phyloP scores from a whole-genome alignment of 2,888 invertebrate species.

The Netelia melanura region DNA sequence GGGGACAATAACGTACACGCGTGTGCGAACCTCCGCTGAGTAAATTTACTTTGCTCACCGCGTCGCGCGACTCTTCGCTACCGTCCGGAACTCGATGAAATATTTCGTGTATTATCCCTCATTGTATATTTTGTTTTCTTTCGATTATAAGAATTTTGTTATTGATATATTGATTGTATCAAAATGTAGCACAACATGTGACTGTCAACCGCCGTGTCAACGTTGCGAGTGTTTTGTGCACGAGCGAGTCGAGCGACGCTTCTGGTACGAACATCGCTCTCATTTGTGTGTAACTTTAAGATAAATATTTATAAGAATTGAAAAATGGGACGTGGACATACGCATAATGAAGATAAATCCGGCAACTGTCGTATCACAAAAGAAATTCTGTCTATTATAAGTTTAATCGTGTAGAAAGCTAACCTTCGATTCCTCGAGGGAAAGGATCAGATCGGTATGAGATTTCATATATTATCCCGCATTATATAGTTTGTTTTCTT shows the following conservation, averaged over 20 bases:
- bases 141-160: not conserved
- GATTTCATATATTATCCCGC: not conserved
- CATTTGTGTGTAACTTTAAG: no score
- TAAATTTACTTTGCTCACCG: slow-evolving; percentile 39
- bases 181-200: no score
- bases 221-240: no score
- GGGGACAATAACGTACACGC: not conserved
- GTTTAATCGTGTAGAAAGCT: not conserved
- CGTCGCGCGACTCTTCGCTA: slow-evolving; percentile 25
- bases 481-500: not conserved
- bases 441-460: not conserved
- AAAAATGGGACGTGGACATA: no score
- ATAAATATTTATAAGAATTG: no score
- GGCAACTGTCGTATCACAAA: no score
- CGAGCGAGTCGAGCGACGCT: no score
- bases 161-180: not conserved
- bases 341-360: no score
- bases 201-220: no score
- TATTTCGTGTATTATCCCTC: not conserved
- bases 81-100: slow-evolving; percentile 33
- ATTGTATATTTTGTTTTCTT: not conserved
- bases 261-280: no score
- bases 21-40: slow-evolving; percentile 12
- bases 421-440: no score
- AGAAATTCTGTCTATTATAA: not conserved